Percentiles rank a stretch among this genome's conserved stretches.
These are phyloP conservation scores for Drosophila pandora DNA, from an alignment of 1,140 invertebrate species.

Conservation along the genomic window DNA sequence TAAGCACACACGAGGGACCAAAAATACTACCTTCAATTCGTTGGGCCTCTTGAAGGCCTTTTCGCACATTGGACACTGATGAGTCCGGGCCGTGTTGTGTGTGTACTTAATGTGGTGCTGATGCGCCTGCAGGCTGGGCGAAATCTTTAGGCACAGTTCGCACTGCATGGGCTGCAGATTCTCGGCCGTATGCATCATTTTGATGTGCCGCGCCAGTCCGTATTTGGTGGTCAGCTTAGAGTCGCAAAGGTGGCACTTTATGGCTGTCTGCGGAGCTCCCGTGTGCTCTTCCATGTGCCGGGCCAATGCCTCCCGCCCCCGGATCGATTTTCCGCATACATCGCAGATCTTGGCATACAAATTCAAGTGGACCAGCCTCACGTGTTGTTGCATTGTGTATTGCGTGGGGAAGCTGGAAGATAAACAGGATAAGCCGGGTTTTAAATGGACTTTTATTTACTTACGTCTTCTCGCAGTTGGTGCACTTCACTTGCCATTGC, in stretches of 20 bases:
- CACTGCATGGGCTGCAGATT: slow-evolving; percentile 66
- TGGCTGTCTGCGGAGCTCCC: slow-evolving; percentile 31
- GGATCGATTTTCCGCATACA: slow-evolving; percentile 73
- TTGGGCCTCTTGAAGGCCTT: slow-evolving; percentile 72
- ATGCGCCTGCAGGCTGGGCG: slow-evolving; percentile 65
- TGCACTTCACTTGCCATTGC: slow-evolving; percentile 57
- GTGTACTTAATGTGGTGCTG: slow-evolving; percentile 68
- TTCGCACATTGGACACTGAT: slow-evolving; percentile 73
- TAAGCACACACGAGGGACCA: not conserved
- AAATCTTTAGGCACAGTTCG: slow-evolving; percentile 65
- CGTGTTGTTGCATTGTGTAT: slow-evolving; percentile 71
- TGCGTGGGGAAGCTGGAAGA: slow-evolving; percentile 58
- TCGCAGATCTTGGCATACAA: slow-evolving; percentile 77
- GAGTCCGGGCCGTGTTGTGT: slow-evolving; percentile 58
- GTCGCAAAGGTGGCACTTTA: slow-evolving; percentile 72
- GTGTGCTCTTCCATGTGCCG: slow-evolving; percentile 73
- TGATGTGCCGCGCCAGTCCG: slow-evolving; percentile 68
- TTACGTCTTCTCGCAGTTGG: slow-evolving; percentile 62
- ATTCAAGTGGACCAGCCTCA: slow-evolving; percentile 66
- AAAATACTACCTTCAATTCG: slow-evolving; percentile 47
- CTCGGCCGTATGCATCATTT: slow-evolving; percentile 70
- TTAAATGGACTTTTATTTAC: not conserved
- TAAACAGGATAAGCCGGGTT: not conserved
- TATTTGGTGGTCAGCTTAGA: slow-evolving; percentile 69
- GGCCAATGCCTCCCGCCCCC: slow-evolving; percentile 51